Conservation (phyloP, 2,113 vertebrate genomes). For the Rynchops niger region DNA sequence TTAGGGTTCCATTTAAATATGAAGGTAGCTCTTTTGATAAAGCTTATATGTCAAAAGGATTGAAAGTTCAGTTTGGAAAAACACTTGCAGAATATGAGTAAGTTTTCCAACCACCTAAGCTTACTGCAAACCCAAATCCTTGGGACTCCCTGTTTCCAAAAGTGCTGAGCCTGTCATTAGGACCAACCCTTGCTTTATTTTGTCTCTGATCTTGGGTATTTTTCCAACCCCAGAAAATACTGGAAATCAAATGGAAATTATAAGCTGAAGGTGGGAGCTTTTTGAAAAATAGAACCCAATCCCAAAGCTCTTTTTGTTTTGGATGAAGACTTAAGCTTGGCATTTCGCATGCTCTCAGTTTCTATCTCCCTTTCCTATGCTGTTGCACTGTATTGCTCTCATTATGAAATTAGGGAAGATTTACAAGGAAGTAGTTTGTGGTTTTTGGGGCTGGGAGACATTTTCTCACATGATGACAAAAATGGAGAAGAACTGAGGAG, state of each 20-base stretch:
- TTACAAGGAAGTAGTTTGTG: neutral
- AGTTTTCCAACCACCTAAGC: neutral
- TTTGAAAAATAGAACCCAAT: neutral
- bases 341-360: neutral
- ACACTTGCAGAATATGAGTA: neutral
- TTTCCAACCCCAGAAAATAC: neutral
- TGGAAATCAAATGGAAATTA: neutral
- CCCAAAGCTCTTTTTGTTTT: neutral
- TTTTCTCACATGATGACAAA: neutral
- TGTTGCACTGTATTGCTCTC: neutral
- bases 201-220: neutral
- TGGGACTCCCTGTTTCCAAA: neutral
- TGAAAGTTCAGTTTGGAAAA: neutral
- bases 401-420: neutral
- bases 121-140: neutral
- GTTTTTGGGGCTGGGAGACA: neutral
- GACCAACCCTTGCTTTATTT: neutral
- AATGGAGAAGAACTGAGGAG: neutral
- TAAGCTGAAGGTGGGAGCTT: neutral
- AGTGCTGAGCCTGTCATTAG: neutral
- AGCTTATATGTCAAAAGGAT: neutral
- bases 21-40: neutral
- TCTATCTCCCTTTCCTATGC: neutral
- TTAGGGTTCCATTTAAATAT: neutral
- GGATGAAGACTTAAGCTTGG: neutral